Conservation (phyloP, 2,888 invertebrate genomes). For the Helicoverpa assulta region DNA sequence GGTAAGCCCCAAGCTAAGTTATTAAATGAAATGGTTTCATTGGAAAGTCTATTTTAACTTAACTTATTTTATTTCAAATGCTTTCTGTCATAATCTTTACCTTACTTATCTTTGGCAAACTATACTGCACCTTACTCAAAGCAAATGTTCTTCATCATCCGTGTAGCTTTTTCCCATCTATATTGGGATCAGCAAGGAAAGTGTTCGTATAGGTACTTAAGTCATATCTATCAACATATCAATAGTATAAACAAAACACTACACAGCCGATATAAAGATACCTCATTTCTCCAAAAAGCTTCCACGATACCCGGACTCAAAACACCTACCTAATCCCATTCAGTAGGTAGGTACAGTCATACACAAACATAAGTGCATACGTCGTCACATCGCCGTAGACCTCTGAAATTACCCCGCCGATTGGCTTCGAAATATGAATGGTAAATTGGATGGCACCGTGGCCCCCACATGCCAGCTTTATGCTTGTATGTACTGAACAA, state of each 20-base stretch:
- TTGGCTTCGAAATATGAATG: slow-evolving; percentile 88
- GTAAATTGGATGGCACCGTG: slow-evolving; percentile 83
- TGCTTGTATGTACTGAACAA: slow-evolving; percentile 79
- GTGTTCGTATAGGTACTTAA: no score
- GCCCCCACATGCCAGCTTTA: slow-evolving; percentile 75
- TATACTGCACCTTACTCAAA: no score
- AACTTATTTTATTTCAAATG: no score
- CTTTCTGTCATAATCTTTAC: no score
- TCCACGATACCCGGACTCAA: slow-evolving; percentile 2
- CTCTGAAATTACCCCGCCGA: slow-evolving; percentile 85
- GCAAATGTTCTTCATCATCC: no score
- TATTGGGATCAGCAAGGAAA: no score
- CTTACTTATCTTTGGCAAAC: no score
- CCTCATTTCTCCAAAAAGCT: slow-evolving; percentile 14
- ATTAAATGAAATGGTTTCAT: no score
- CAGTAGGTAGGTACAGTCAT: slow-evolving; percentile 42
- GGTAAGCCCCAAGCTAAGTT: no score
- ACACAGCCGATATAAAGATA: no score
- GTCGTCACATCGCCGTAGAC: slow-evolving; percentile 68
- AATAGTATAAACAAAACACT: neutral
- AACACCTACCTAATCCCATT: slow-evolving; percentile 33
- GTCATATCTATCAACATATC: neutral
- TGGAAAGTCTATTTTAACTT: no score
- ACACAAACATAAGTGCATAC: slow-evolving; percentile 62
- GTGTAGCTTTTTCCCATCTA: no score